Conservation (phyloP, 2,888 invertebrate genomes). For the Piscicola geometra region DNA sequence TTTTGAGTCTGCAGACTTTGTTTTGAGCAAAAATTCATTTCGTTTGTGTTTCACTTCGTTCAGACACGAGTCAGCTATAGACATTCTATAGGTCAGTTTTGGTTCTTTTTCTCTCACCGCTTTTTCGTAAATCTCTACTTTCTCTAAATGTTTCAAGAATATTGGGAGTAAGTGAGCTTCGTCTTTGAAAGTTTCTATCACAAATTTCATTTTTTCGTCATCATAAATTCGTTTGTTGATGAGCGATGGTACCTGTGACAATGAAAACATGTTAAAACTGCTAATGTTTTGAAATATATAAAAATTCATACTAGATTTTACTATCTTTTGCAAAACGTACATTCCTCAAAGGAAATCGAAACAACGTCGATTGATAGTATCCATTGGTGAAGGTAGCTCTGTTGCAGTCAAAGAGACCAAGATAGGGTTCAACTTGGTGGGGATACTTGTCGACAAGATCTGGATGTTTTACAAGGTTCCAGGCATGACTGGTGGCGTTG, state of each 20-base stretch:
- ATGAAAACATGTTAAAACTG: background rate
- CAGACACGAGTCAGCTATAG: slow-evolving; percentile 37
- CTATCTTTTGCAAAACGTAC: no score
- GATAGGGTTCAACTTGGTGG: slow-evolving; percentile 49
- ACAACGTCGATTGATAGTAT: slow-evolving; percentile 48
- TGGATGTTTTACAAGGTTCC: slow-evolving; percentile 33
- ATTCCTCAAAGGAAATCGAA: slow-evolving; percentile 49
- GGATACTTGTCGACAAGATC: slow-evolving; percentile 29
- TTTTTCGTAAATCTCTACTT: slow-evolving; percentile 45
- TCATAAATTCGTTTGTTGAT: slow-evolving; percentile 25
- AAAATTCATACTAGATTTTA: no score
- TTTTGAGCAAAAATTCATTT: slow-evolving; percentile 36
- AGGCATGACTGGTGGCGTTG: slow-evolving; percentile 35
- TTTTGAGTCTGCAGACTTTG: background rate
- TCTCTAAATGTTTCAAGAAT: slow-evolving; percentile 48
- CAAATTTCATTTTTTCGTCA: slow-evolving; percentile 32
- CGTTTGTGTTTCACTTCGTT: slow-evolving; percentile 40
- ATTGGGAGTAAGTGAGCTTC: slow-evolving; percentile 47
- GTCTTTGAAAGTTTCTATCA: slow-evolving; percentile 42
- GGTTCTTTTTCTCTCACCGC: slow-evolving; percentile 33
- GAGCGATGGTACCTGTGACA: slow-evolving; percentile 22
- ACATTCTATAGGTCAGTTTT: slow-evolving; percentile 38
- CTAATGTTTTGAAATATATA: background rate
- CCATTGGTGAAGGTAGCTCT: slow-evolving; percentile 36
- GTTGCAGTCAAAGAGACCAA: slow-evolving; percentile 46